These are phyloP conservation scores for Bombyx mori DNA, from an alignment of 1,140 invertebrate genomes.

Conservation along the genomic window DNA sequence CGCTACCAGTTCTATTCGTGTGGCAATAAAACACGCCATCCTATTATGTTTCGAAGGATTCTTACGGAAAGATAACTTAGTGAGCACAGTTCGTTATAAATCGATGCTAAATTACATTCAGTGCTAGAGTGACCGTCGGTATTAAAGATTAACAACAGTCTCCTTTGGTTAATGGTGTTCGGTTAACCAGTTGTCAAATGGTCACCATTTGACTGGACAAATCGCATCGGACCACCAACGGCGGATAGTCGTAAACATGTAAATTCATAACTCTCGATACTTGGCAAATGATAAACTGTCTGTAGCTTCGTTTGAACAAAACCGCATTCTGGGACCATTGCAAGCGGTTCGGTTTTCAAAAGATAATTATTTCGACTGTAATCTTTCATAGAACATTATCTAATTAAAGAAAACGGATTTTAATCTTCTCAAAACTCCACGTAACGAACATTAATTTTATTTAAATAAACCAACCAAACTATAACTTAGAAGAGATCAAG, in stretches of 20 bases:
- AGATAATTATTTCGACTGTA: too few relatives aligned
- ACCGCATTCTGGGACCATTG: too few relatives aligned
- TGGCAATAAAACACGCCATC: conserved; percentile 20
- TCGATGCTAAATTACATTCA: conserved; percentile 33
- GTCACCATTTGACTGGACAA: conserved; percentile 48
- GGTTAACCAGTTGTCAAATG: conserved; percentile 49
- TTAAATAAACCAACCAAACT: too few relatives aligned
- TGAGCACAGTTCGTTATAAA: conserved; percentile 27
- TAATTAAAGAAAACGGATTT: too few relatives aligned
- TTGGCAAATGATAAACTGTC: conserved; percentile 33
- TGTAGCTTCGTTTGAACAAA: neutral
- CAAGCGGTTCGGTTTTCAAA: too few relatives aligned
- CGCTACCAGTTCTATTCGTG: too few relatives aligned
- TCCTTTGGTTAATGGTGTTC: conserved; percentile 46
- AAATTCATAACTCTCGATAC: conserved; percentile 50
- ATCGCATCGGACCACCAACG: conserved; percentile 51
- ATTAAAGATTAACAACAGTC: conserved; percentile 24
- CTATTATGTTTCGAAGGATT: conserved; percentile 32
- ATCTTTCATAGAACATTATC: too few relatives aligned
- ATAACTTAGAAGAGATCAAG: too few relatives aligned
- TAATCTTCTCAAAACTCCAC: too few relatives aligned
- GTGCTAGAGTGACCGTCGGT: conserved; percentile 30
- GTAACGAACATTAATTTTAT: too few relatives aligned
- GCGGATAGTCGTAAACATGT: conserved; percentile 51
- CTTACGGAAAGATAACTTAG: conserved; percentile 37